Conservation (phyloP, 1,140 invertebrate genomes). For the Drosophila dunni region DNA sequence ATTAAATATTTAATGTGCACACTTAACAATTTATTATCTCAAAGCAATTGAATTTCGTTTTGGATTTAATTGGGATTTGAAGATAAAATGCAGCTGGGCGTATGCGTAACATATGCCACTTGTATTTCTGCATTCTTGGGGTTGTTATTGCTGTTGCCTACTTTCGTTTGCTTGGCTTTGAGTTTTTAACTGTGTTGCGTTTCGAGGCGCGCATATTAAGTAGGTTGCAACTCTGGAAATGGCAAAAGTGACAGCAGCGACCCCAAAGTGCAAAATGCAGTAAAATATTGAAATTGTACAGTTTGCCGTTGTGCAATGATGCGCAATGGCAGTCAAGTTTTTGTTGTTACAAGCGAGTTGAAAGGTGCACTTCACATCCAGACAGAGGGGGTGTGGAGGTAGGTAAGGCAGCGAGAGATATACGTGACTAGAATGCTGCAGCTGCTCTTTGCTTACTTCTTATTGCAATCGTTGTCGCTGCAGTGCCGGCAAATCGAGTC, state of each 20-base stretch:
- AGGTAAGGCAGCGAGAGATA: not conserved
- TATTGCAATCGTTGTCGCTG: slow-evolving; percentile 9
- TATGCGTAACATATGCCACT: slow-evolving; percentile 67
- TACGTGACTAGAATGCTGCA: slow-evolving; percentile 69
- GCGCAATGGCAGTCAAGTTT: slow-evolving; percentile 55
- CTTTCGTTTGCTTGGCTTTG: slow-evolving; percentile 44
- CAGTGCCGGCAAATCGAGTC: slow-evolving; percentile 27
- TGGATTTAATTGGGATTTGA: slow-evolving; percentile 8
- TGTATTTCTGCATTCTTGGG: slow-evolving; percentile 28
- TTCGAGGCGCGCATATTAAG: slow-evolving; percentile 61
- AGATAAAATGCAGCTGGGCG: slow-evolving; percentile 39
- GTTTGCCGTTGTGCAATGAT: slow-evolving; percentile 70
- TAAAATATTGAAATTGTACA: slow-evolving; percentile 77
- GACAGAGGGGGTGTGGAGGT: not conserved
- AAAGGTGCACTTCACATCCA: slow-evolving; percentile 44
- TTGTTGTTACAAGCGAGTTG: slow-evolving; percentile 39
- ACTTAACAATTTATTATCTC: not conserved
- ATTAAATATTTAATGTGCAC: not conserved
- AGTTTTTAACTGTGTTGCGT: slow-evolving; percentile 47
- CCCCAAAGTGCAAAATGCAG: slow-evolving; percentile 70
- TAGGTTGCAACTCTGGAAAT: slow-evolving; percentile 15
- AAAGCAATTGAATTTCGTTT: not conserved
- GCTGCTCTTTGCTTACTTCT: slow-evolving; percentile 31
- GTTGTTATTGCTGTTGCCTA: slow-evolving; percentile 21
- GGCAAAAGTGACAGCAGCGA: slow-evolving; percentile 32